Percentiles rank a stretch among this genome's conserved stretches.
Evolutionary conservation across 2,113 vertebrate genomes (phyloP).

Genomic region (Cervus canadensis): DNA sequence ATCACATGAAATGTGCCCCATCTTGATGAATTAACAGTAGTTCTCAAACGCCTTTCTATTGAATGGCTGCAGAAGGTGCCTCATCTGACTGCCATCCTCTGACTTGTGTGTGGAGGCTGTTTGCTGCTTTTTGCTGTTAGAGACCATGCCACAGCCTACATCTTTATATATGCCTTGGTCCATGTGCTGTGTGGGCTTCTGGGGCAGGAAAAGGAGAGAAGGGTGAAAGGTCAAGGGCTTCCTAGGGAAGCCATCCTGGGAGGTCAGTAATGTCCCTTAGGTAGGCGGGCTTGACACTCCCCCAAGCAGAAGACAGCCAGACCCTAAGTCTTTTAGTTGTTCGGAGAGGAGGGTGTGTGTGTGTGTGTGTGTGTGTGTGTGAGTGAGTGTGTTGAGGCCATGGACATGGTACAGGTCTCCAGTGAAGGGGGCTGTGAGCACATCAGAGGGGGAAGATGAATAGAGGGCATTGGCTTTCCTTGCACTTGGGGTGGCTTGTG

Average conservation of each 20-base stretch:
- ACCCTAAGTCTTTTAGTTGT: not conserved
- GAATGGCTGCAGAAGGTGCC: not conserved
- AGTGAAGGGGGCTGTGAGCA: not conserved
- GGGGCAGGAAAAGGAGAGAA: not conserved
- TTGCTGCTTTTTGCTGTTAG: not conserved
- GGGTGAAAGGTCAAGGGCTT: not conserved
- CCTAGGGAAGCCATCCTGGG: not conserved
- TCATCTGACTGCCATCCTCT: not conserved
- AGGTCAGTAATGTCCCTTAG: not conserved
- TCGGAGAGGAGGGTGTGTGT: not conserved
- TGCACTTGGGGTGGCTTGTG: not conserved
- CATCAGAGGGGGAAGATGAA: not conserved
- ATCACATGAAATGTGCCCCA: not conserved
- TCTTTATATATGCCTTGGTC: not conserved
- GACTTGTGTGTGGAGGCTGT: not conserved
- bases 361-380: not conserved
- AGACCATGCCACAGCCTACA: not conserved
- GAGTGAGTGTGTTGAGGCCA: not conserved
- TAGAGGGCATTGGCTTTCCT: not conserved
- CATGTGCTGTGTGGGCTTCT: not conserved
- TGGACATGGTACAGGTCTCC: not conserved
- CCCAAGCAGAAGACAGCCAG: not conserved
- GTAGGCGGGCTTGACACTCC: not conserved
- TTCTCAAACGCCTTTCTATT: not conserved
- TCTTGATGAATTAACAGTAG: not conserved